Base-by-base conservation (phyloP, 2,113 vertebrate species). In the Mustela nigripes region DNA sequence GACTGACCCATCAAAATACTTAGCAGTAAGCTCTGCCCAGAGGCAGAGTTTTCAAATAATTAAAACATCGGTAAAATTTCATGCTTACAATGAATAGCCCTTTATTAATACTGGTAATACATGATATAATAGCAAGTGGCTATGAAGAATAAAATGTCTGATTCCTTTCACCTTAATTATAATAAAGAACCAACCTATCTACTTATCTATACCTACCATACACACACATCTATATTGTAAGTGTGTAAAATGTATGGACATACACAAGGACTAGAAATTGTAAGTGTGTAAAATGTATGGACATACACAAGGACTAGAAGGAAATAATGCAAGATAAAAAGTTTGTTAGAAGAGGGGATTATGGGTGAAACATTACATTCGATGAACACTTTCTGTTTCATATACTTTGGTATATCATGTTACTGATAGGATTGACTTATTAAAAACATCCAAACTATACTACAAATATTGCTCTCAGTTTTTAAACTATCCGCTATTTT, bases 41-140 rank as follows among this genome's bases (percentile, higher is more conserved):
- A 96, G 76, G 31, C 4, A 82, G 93, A 71, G 73, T 90, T 95
- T 94, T 90, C 91, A 95, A 96, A 76, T 81, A 90, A 94, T 69
- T 78, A 96, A 94, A 94, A 88, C 62, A 19, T 26, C 58, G 89
- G 60, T 85, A 95, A 97, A 96, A 56, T 76, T 69, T 78, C 50
- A 80, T 63, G 50, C 9, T 95, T 95, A 97, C 1, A 67, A 94
- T 53, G 56, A 16, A 16, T n/a, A 71, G 28, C 48, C 16, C 63
- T 88, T 97, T 89, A 65, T 91, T 67, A 93, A 82, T 50, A 91
- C 21, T 95, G 18, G 39, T 60, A 28, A 56, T 39, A 93, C 11
- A 31, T 56, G 73, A 65, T 89, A 69, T 58, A 93, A 56, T 5
- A 91, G 33, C 16, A 82, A 94, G 28, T n/a, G 3, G 53, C 62